Conservation (phyloP, 2,888 invertebrate species). For the Atherix ibis region DNA sequence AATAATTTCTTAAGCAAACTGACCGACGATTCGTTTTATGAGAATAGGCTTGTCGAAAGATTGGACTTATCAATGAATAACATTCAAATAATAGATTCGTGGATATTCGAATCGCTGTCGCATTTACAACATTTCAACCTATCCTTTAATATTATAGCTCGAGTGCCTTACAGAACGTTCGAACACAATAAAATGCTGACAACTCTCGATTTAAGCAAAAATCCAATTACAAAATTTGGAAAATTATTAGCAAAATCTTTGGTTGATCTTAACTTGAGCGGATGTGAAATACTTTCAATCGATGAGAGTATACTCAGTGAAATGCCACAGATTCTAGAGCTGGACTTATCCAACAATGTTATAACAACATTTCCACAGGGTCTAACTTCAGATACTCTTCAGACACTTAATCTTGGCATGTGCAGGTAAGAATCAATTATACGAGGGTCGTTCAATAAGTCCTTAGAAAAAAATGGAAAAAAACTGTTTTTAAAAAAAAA, state of each 20-base stretch:
- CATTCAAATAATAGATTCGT: conserved; percentile 40
- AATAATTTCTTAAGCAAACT: conserved; percentile 45
- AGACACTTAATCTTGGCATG: conserved; percentile 37
- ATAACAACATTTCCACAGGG: conserved; percentile 44
- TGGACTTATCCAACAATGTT: conserved; percentile 52
- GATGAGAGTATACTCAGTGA: conserved; percentile 41
- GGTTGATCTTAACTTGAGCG: conserved; percentile 43
- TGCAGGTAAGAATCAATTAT: conserved; percentile 21
- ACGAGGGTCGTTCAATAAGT: no score
- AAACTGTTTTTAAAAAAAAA: background rate
- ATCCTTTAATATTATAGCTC: conserved; percentile 50
- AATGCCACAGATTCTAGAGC: conserved; percentile 39
- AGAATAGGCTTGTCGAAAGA: conserved; percentile 41
- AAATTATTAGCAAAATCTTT: conserved; percentile 42
- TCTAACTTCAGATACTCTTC: conserved; percentile 43
- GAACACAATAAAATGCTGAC: conserved; percentile 42
- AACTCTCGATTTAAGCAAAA: conserved; percentile 46
- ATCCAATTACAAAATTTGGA: conserved; percentile 43
- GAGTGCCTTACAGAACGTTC: conserved; percentile 42
- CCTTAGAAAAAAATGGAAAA: no score
- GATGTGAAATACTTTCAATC: conserved; percentile 46
- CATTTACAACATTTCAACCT: conserved; percentile 46
- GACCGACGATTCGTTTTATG: conserved; percentile 37
- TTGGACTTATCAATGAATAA: conserved; percentile 52
- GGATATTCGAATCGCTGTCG: conserved; percentile 43